These are phyloP conservation scores for Eudyptes chrysolophus DNA, from an alignment of 2,113 vertebrate genomes.

Conservation along the genomic window DNA sequence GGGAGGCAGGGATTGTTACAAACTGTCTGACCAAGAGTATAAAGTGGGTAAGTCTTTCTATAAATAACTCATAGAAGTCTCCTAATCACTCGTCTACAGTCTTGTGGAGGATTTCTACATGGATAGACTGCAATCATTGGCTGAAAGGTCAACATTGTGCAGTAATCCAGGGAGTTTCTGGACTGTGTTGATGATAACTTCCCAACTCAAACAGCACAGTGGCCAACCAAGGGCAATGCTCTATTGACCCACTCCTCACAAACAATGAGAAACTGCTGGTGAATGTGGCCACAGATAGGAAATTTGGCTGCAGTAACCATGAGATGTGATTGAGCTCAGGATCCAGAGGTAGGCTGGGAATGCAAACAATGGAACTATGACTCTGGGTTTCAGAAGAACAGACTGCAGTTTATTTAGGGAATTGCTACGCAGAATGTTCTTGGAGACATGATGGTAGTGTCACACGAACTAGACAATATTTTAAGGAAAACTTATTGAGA, in stretches of 20 bases:
- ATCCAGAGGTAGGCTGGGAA: not conserved
- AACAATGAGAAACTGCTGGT: not conserved
- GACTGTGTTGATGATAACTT: not conserved
- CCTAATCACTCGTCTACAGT: not conserved
- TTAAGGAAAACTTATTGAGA: not conserved
- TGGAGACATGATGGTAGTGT: not conserved
- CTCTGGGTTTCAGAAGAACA: not conserved
- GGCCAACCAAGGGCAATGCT: not conserved
- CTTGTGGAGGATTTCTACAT: not conserved
- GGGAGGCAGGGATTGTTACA: not conserved
- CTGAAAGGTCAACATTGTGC: not conserved
- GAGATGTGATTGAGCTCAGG: not conserved
- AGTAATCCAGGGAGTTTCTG: not conserved
- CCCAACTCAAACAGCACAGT: not conserved
- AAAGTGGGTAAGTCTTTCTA: not conserved
- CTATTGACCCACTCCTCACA: not conserved
- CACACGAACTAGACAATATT: not conserved
- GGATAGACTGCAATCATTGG: not conserved
- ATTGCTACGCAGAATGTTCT: not conserved
- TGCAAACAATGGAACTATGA: not conserved
- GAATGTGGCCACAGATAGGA: not conserved
- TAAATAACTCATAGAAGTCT: not conserved
- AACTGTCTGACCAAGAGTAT: not conserved
- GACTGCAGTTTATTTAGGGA: not conserved
- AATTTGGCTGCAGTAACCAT: not conserved